Conservation (phyloP, 2,888 invertebrate species). For the Antheraea yamamai region DNA sequence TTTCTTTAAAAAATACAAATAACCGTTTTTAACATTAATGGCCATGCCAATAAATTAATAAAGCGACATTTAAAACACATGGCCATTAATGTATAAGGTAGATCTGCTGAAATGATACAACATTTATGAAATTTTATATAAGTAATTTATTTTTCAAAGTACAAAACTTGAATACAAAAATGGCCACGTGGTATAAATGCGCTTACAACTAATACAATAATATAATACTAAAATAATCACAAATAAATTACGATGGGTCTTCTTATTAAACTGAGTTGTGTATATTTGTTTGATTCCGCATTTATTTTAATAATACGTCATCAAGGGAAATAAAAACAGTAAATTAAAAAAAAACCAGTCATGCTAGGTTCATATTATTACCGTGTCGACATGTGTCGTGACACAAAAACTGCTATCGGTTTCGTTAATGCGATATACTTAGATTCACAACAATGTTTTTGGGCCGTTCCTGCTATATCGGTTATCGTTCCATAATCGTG, state of each 20-base stretch:
- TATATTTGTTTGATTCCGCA: not conserved
- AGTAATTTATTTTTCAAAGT: constrained; percentile 59
- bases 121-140: constrained; percentile 45
- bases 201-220: constrained; percentile 31
- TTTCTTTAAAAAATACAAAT: not conserved
- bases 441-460: too few species aligned
- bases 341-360: too few species aligned
- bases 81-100: constrained; percentile 73
- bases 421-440: too few species aligned
- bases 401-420: too few species aligned
- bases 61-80: constrained; percentile 57
- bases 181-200: constrained; percentile 74
- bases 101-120: constrained; percentile 65
- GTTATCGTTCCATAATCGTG: too few species aligned
- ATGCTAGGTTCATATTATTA: too few species aligned
- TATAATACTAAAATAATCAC: constrained; percentile 4
- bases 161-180: constrained; percentile 68
- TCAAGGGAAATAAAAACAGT: not conserved
- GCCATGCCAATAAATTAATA: constrained; percentile 56
- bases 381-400: too few species aligned
- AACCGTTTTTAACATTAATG: constrained; percentile 52
- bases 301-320: not conserved
- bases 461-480: too few species aligned
- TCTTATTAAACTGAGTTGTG: not conserved
- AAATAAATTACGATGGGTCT: not conserved